Conservation (phyloP, 2,888 invertebrate species). For the Dryococelus australis region DNA sequence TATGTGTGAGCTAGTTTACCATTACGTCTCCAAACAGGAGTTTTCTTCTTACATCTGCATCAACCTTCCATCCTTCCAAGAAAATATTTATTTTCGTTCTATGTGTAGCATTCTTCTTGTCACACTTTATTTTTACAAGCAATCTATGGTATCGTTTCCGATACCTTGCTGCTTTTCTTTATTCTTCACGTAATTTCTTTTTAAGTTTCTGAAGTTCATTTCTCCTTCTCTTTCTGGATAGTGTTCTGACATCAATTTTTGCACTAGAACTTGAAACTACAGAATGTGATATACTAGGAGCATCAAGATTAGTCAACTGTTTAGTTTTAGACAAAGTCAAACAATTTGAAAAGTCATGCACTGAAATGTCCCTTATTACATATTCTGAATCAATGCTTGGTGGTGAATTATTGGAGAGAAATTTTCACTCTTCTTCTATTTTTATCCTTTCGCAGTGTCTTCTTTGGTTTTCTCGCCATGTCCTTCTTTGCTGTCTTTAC, state of each 20-base stretch:
- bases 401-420: no score
- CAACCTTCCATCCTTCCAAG: not conserved
- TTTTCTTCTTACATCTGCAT: not conserved
- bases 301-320: not conserved
- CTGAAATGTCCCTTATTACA: not conserved
- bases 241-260: not conserved
- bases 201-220: not conserved
- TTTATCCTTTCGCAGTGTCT: not conserved
- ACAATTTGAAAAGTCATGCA: not conserved
- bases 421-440: not conserved
- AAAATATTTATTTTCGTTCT: not conserved
- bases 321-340: not conserved
- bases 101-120: not conserved
- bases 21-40: not conserved
- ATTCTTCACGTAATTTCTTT: not conserved
- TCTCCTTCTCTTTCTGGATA: not conserved
- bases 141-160: not conserved
- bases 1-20: not conserved
- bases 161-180: not conserved
- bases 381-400: no score
- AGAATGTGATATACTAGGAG: not conserved
- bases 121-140: not conserved
- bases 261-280: not conserved
- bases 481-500: not conserved
- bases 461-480: not conserved